phyloP scores from a whole-genome alignment of 2,888 invertebrate species.

The Hyposoter dolosus region DNA sequence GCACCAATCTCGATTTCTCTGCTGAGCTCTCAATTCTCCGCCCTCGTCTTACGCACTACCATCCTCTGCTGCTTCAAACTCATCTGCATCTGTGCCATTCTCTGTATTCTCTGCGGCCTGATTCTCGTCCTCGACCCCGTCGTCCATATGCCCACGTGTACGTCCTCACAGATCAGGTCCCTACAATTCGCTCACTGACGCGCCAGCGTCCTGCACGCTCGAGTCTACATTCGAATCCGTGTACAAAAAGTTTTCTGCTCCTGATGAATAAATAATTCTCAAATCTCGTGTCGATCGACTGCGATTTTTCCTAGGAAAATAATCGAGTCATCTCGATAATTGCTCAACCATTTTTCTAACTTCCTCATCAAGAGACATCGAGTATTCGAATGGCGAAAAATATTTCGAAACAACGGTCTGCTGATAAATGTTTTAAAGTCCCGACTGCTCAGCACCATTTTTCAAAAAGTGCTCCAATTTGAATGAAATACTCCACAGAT shows the following conservation, averaged over 20 bases:
- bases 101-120: background rate
- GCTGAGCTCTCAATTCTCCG: constrained; percentile 22
- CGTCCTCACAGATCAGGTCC: constrained; percentile 13
- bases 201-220: constrained; percentile 45
- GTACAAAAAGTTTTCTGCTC: background rate
- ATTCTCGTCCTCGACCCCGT: constrained; percentile 65
- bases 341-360: background rate
- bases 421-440: background rate
- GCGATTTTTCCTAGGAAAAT: background rate
- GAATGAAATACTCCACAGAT: constrained; percentile 20
- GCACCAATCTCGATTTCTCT: constrained; percentile 9
- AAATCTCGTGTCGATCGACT: background rate
- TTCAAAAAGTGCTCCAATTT: background rate
- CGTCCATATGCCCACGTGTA: constrained; percentile 65
- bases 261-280: background rate
- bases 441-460: background rate
- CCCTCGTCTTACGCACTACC: constrained; percentile 33
- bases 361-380: background rate
- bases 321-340: no score
- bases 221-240: constrained; percentile 24
- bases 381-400: background rate
- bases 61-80: constrained; percentile 73
- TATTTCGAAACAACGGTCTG: background rate
- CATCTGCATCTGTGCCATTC: constrained; percentile 80
- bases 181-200: constrained; percentile 42